These are phyloP conservation scores for Tipula lateralis DNA, from an alignment of 2,888 invertebrate genomes.

Conservation along the genomic window DNA sequence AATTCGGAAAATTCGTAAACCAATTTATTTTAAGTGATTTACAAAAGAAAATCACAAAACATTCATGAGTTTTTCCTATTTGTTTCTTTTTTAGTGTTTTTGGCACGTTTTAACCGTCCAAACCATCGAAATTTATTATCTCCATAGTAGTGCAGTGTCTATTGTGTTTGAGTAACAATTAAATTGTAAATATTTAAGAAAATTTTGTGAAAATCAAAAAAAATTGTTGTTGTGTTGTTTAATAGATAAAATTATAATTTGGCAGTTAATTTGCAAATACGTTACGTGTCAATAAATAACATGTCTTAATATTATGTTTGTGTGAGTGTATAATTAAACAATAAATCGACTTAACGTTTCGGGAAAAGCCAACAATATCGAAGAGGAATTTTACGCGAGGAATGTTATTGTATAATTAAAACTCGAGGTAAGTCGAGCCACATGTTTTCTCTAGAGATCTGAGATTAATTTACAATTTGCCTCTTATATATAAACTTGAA, in stretches of 20 bases:
- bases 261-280: neutral
- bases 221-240: neutral
- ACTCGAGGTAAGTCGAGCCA: too few relatives aligned
- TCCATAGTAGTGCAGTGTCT: neutral
- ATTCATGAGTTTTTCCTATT: neutral
- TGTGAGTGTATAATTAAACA: neutral
- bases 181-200: neutral
- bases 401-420: neutral
- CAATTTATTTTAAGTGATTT: neutral
- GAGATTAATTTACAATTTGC: neutral
- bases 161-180: neutral
- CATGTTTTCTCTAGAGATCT: neutral
- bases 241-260: neutral
- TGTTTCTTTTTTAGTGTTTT: neutral
- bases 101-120: neutral
- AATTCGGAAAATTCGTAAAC: neutral
- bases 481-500: neutral
- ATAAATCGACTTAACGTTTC: neutral
- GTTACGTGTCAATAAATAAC: neutral
- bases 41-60: neutral
- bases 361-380: neutral
- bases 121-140: neutral
- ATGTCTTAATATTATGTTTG: neutral
- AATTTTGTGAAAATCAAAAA: neutral
- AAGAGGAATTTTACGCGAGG: neutral